Percentiles rank a stretch among this genome's conserved stretches.
Conservation (phyloP, 1,140 invertebrate species). For the Drosophila pruinosa region DNA sequence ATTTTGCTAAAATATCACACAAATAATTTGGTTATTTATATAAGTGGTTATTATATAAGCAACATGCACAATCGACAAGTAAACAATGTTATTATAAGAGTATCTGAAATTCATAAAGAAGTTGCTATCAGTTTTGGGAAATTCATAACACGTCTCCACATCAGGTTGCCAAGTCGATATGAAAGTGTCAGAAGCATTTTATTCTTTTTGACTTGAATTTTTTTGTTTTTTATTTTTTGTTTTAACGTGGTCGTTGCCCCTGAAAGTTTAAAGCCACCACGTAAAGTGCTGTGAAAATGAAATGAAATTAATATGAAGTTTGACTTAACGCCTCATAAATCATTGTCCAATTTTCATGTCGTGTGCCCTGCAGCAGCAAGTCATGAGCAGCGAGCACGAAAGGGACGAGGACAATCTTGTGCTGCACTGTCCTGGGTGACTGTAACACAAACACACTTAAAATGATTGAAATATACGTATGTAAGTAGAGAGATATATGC, state of each 20-base stretch:
- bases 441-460: conserved; percentile 77
- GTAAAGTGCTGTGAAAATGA: conserved; percentile 55
- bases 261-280: conserved; percentile 49
- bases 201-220: conserved; percentile 48
- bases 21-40: too few relatives aligned
- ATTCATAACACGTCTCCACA: conserved; percentile 59
- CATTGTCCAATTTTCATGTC: conserved; percentile 75
- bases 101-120: background rate
- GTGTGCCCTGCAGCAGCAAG: conserved; percentile 24
- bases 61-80: too few relatives aligned
- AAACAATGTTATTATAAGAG: background rate
- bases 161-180: conserved; percentile 27
- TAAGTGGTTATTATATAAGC: too few relatives aligned
- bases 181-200: conserved; percentile 45
- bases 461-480: conserved; percentile 77
- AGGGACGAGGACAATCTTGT: conserved; percentile 39
- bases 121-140: conserved; percentile 26
- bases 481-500: conserved; percentile 59
- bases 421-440: conserved; percentile 49
- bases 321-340: conserved; percentile 80
- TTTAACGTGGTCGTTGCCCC: conserved; percentile 22
- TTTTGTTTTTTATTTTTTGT: conserved; percentile 33
- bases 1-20: too few relatives aligned
- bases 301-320: conserved; percentile 79
- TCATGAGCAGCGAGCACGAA: conserved; percentile 2